Conservation (phyloP, 37 sponge, comb jelly and placozoan species). For the Aphrocallistes beatrix region DNA sequence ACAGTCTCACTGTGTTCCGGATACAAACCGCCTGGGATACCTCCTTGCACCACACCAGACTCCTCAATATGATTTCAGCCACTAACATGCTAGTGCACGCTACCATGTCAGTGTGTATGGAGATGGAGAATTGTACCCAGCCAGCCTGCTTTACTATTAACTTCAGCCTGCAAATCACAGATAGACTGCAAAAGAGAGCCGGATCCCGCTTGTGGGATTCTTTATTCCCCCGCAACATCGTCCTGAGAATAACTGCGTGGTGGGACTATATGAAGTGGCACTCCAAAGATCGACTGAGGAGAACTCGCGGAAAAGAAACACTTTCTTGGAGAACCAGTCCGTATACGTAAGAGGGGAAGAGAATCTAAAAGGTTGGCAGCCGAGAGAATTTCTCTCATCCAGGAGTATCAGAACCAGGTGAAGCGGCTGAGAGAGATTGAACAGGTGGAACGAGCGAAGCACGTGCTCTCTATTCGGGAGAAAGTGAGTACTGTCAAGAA, state of each 20-base stretch:
- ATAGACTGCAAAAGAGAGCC: slow-evolving; percentile 29
- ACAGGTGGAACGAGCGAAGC: slow-evolving; percentile 36
- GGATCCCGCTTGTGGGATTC: not conserved
- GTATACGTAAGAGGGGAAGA: slow-evolving; percentile 79
- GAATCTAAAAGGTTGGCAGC: slow-evolving; percentile 74
- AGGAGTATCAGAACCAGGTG: slow-evolving; percentile 57
- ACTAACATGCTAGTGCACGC: slow-evolving; percentile 37
- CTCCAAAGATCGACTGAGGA: slow-evolving; percentile 14
- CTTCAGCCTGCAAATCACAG: slow-evolving; percentile 47
- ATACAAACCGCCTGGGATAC: slow-evolving; percentile 93
- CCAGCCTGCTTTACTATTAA: slow-evolving; percentile 64
- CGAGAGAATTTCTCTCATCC: slow-evolving; percentile 57
- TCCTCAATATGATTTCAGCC: slow-evolving; percentile 72
- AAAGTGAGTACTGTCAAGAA: too few relatives aligned
- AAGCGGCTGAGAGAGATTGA: slow-evolving; percentile 43
- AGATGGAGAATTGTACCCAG: slow-evolving; percentile 62
- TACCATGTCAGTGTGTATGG: slow-evolving; percentile 74
- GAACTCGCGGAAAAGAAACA: not conserved
- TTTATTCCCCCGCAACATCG: not conserved
- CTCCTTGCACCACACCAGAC: slow-evolving; percentile 74
- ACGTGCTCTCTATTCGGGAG: slow-evolving; percentile 8
- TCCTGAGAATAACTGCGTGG: slow-evolving; percentile 20
- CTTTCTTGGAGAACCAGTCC: slow-evolving; percentile 1
- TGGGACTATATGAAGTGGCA: slow-evolving; percentile 12
- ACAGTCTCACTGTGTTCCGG: slow-evolving; percentile 15